A percentile compares a stretch with the other conserved stretches of the same genome.
phyloP scores from a whole-genome alignment of 2,888 invertebrate species.

The Tetragonisca angustula region DNA sequence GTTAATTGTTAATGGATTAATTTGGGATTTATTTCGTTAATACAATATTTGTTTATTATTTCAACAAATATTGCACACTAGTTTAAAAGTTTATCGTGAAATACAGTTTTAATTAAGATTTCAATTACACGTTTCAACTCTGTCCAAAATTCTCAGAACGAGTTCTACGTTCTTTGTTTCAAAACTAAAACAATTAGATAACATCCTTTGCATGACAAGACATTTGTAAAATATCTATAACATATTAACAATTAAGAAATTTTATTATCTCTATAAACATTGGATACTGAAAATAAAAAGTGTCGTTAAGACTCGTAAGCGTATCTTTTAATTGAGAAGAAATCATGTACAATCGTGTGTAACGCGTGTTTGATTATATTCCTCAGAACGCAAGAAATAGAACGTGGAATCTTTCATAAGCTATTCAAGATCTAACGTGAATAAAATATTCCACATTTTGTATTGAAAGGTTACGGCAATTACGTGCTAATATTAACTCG shows the following conservation, averaged over 20 bases:
- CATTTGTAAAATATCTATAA: too few relatives aligned
- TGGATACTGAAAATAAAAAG: too few relatives aligned
- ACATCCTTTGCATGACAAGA: too few relatives aligned
- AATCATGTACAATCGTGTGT: neutral
- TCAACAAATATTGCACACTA: neutral
- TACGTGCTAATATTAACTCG: neutral
- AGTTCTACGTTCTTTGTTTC: too few relatives aligned
- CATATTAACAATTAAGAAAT: too few relatives aligned
- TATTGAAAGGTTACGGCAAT: neutral
- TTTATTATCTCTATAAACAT: too few relatives aligned
- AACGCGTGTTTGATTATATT: neutral
- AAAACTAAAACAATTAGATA: too few relatives aligned
- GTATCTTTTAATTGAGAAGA: neutral
- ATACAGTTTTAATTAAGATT: neutral
- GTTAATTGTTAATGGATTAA: neutral
- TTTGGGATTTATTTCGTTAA: rapidly evolving
- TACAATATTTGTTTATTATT: neutral
- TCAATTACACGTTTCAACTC: neutral
- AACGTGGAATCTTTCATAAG: neutral
- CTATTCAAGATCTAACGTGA: neutral
- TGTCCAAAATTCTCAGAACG: too few relatives aligned
- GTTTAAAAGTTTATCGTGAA: neutral
- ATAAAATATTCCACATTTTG: neutral
- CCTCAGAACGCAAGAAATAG: neutral
- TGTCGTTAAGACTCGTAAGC: too few relatives aligned